Conservation (phyloP, 1,140 invertebrate genomes). For the Penaeus japonicus region DNA sequence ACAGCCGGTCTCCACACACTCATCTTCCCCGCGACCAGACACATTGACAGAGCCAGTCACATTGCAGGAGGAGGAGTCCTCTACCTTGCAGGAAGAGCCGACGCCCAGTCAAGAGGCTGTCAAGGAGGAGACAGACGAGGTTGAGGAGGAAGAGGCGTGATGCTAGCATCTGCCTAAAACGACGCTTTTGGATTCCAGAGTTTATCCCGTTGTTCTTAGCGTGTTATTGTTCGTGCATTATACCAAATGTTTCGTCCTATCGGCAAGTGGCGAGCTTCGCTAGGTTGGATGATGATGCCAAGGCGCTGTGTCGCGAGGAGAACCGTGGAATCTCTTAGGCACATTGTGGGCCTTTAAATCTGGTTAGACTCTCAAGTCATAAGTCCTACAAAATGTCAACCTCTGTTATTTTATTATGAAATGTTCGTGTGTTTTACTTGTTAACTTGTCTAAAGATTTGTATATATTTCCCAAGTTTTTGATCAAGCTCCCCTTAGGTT, state of each 20-base stretch:
- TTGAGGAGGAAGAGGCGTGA: conserved; percentile 52
- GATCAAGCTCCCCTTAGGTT: conserved; percentile 42
- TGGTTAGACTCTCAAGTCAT: conserved; percentile 51
- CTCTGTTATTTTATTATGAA: conserved; percentile 56
- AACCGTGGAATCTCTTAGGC: conserved; percentile 46
- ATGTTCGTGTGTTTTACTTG: conserved; percentile 57
- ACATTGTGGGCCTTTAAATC: conserved; percentile 54
- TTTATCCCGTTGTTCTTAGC: conserved; percentile 51
- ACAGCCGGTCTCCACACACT: conserved; percentile 7
- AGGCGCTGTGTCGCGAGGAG: conserved; percentile 29
- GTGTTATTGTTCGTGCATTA: conserved; percentile 51
- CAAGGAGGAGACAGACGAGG: conserved; percentile 27
- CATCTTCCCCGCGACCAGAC: conserved; percentile 21
- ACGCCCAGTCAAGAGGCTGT: conserved; percentile 27
- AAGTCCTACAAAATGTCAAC: conserved; percentile 50
- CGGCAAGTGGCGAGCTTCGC: conserved; percentile 38
- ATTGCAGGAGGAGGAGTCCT: conserved; percentile 27
- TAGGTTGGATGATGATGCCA: conserved; percentile 29
- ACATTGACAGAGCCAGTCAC: conserved; percentile 7
- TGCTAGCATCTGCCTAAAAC: conserved; percentile 41
- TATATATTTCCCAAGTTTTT: conserved; percentile 47
- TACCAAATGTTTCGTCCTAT: conserved; percentile 45
- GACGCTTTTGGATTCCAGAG: conserved; percentile 56
- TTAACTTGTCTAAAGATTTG: conserved; percentile 56
- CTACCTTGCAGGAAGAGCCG: conserved; percentile 1